Conservation (phyloP, 1,140 invertebrate genomes). For the Melitaea cinxia region DNA sequence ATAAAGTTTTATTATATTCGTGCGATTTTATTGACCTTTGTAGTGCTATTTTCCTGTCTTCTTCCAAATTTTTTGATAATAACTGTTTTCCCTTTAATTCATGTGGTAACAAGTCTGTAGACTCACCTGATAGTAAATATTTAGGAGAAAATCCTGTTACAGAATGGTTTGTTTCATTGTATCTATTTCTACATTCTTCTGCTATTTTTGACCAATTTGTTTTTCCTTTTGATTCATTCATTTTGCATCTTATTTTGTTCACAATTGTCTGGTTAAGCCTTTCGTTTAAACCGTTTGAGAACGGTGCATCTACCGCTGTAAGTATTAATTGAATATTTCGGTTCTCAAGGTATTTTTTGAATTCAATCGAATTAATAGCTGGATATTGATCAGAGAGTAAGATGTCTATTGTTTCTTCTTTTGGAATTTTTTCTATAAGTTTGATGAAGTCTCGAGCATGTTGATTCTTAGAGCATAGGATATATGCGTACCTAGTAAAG, state of each 20-base stretch:
- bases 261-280: constrained; percentile 15
- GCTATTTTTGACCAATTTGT: constrained; percentile 39
- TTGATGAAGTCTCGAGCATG: constrained; percentile 30
- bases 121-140: neutral
- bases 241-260: constrained; percentile 20
- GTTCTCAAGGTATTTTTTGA: constrained; percentile 4
- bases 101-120: neutral
- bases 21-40: constrained; percentile 22
- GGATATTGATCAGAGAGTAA: constrained; percentile 12
- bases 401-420: constrained; percentile 14
- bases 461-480: constrained; percentile 43
- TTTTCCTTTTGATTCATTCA: constrained; percentile 39
- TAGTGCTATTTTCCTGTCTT: constrained; percentile 14
- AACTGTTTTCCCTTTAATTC: neutral
- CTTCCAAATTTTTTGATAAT: neutral
- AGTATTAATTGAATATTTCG: neutral
- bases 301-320: constrained; percentile 2
- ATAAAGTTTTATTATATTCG: constrained; percentile 16
- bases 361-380: constrained; percentile 12
- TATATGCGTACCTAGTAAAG: constrained; percentile 43
- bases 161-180: neutral
- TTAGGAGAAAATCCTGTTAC: neutral
- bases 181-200: constrained; percentile 16
- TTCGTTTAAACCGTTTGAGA: neutral
- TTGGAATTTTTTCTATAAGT: constrained; percentile 6